Evolutionary conservation across 2,888 invertebrate genomes (phyloP), one percentile per base, ranked within the genome.

Genomic region (Drosophila meridionalis): DNA sequence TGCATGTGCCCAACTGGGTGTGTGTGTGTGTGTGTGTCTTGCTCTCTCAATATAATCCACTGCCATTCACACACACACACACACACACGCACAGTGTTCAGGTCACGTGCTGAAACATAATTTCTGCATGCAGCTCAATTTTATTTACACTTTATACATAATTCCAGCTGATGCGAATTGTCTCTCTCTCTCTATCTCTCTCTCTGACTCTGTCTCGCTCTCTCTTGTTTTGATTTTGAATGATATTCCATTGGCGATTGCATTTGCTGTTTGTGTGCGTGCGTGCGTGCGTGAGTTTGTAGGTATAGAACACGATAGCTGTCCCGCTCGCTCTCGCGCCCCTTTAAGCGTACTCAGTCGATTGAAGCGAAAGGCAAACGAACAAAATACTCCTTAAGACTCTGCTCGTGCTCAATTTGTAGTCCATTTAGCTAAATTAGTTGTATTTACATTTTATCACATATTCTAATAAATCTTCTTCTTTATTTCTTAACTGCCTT

Each of bases 51-150:
- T 65, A 65, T 62, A 80, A 86, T 69, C 59, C 78, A 70, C 85
- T 73, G 80, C 66, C 62, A 73, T 71, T 67, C 62, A 60, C 75
- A 65, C 42, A 40, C 48, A 72, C 70, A 43, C 45, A 55, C 48
- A 47, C 48, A 55, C 48, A 57, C 61, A 42, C 48, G 34, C 36
- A 20, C 53, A 59, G 86, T 88, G 87, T 83, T 82, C 75, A 63
- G 78, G 89, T 87, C 89, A 87, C 89, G 82, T 87, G 70, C 64
- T 73, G 67, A 57, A 57, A 32, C 12, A 57, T 30, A 57, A 43
- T 85, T 87, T 83, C 58, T 80, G 85, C 85, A 90, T 85, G 90
- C 87, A 73, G 86, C 86, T 86, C 81, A 67, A 82, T 62, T 90
- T 80, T 83, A 77, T 90, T 88, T 86, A 78, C 69, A 82, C 72